Base-by-base conservation (phyloP, 2,797 vertebrate genomes). In the Fistularia commersonii region DNA sequence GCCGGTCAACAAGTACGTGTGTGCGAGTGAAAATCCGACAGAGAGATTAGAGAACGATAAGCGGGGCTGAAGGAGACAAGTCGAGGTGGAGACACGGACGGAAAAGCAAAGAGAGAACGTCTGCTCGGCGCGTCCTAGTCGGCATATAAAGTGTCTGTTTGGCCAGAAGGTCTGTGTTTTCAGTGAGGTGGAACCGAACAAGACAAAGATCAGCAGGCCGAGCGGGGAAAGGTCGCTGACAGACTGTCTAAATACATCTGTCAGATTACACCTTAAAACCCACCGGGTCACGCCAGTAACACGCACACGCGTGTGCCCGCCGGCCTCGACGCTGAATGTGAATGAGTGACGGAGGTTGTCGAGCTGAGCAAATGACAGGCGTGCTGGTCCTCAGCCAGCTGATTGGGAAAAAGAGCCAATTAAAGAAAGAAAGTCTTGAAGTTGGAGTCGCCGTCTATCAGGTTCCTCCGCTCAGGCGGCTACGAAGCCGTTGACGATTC, bases 171-270 rank as follows among this genome's bases (percentile, higher is more conserved):
- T 44, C 53, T n/a, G n/a, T n/a, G n/a, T 69, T 49, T 52, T 72
- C 71, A 72, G 61, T 54, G 53, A 66, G 69, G 64, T 58, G 51
- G 42, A 76, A 75, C 54, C 54, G 54, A 75, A 68, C 52, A 57
- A 77, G 67, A 62, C 66, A 73, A 71, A 79, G 80, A 79, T 78
- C 76, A 82, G 57, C 52, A 69, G 48, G 59, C 49, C 47, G 56
- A 62, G 49, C 61, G 61, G 34, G 41, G 37, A 66, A 50, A 73
- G 53, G 68, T 71, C 59, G 67, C 56, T 45, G 56, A 64, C 62
- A 66, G 61, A 64, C 49, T 12, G 5, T 66, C 60, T 69, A 59
- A 67, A 77, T 83, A 57, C 69, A 82, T 65, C 72, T 77, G 74
- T 79, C 10, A 56, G 77, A 77, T 80, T 77, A 76, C 58, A 72